A percentile compares a stretch with the other conserved stretches of the same genome.
phyloP scores from a whole-genome alignment of 92 coral and sea anemone species.

The Umimayanthus kanabou region DNA sequence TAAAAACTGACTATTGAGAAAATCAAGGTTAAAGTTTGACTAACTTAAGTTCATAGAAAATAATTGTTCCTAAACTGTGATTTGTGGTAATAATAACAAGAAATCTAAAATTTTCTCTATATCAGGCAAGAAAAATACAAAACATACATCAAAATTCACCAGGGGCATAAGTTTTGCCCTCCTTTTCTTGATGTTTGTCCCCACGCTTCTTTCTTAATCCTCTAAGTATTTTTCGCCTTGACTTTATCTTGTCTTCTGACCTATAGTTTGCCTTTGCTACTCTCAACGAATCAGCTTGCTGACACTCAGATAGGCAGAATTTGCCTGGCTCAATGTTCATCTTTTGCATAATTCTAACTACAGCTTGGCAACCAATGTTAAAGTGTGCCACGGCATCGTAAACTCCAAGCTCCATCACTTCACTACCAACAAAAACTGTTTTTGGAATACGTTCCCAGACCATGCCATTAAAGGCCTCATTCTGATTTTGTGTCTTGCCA shows the following conservation, averaged over 20 bases:
- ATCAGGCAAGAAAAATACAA: neutral
- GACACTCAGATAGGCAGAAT: constrained; percentile 12
- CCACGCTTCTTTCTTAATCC: constrained; percentile 30
- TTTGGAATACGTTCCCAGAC: constrained; percentile 36
- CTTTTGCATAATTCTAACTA: constrained; percentile 1
- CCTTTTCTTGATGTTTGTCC: neutral
- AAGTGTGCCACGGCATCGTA: constrained; percentile 42
- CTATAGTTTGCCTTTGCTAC: constrained; percentile 7
- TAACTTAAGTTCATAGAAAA: neutral
- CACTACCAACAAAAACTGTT: constrained; percentile 30
- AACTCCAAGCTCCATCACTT: constrained; percentile 43
- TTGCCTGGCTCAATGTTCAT: constrained; percentile 19
- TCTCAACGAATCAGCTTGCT: constrained; percentile 6
- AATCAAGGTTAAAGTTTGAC: constrained; percentile 9
- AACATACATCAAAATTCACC: constrained; percentile 21
- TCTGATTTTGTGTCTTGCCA: constrained; percentile 40
- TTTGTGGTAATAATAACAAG: constrained; percentile 10
- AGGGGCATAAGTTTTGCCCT: neutral
- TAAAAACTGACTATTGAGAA: neutral
- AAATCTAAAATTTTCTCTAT: constrained; percentile 9
- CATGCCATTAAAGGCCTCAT: constrained; percentile 27
- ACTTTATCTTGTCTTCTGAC: constrained; percentile 17
- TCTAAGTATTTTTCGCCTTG: constrained; percentile 30
- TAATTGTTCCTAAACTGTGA: constrained; percentile 2
- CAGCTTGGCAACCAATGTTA: constrained; percentile 31